Conservation (phyloP, 2,888 invertebrate genomes). For the Yponomeuta malinellus region DNA sequence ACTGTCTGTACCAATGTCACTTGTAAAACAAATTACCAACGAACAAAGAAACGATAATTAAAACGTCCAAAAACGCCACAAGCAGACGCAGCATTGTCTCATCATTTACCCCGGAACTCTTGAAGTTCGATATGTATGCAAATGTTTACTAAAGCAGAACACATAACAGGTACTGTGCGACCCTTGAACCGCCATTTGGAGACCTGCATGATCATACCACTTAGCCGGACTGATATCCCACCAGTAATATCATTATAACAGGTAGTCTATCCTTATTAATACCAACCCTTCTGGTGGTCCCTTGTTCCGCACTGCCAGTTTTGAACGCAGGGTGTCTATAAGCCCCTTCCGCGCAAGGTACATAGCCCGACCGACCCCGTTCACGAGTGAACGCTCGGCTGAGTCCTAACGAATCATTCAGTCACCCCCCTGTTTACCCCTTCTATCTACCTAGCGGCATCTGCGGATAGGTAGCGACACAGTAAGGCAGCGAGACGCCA, state of each 20-base stretch:
- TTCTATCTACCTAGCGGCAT: conserved; percentile 12
- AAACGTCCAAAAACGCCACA: conserved; percentile 5
- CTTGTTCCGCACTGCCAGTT: background rate
- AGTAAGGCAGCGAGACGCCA: background rate
- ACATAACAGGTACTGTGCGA: conserved; percentile 48
- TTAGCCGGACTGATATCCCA: background rate
- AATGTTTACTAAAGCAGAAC: conserved; percentile 61
- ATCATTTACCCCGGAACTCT: conserved; percentile 39
- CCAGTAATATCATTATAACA: background rate
- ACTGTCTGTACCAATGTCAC: no score
- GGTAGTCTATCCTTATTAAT: background rate
- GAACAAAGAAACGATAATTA: background rate
- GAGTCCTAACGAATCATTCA: conserved; percentile 63
- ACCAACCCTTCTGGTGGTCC: background rate
- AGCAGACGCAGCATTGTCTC: conserved; percentile 12
- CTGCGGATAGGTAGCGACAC: background rate
- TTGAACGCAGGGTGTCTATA: background rate
- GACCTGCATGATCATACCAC: conserved; percentile 27
- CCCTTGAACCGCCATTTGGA: conserved; percentile 28
- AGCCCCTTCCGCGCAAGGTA: background rate
- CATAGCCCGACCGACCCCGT: conserved; percentile 37
- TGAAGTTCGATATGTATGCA: conserved; percentile 64
- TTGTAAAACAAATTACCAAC: background rate
- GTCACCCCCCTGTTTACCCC: conserved; percentile 36
- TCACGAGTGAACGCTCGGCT: conserved; percentile 66